Evolutionary conservation across 2,888 invertebrate species (phyloP), one percentile per base, ranked within the genome.

Genomic region (Euproctis similis): DNA sequence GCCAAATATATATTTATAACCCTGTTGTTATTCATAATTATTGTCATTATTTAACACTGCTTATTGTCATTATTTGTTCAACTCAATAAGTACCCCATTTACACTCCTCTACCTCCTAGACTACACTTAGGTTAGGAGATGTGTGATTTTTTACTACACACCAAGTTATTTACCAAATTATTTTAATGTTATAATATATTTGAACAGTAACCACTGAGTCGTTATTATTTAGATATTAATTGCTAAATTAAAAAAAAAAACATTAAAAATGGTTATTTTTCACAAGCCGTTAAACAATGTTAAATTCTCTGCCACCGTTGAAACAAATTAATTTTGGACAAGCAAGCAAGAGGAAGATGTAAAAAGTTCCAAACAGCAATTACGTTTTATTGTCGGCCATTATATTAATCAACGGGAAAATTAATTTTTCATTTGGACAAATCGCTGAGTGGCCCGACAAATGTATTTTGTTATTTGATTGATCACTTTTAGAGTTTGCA

Each of bases 371-470:
- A 67, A 82, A 84, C 78, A 80, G 59, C 84, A 68, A 81, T 84
- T 80, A 84, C 68, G 62, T 73, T 82, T 82, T 77, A 84, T 84
- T 75, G 67, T 75, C 50, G 52, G 53, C 66, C 72, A 81, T 84
- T 81, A 81, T 69, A 82, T 81, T 80, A 84, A 84, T 84, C 82
- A 81, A 80, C 70, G 73, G 73, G 74, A 64, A 80, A 80, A 82
- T 81, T 78, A 80, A 84, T 84, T 81, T 82, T 81, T 81, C 84
- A 81, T 81, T 81, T 71, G 74, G 69, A 81, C 80, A 77, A 82
- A 84, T 84, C 75, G 65, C 70, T 60, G 67, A 68, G 72, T 70
- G 71, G 68, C 67, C 62, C 52, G 34, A 67, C 69, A 68, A 75
- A 77, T 75, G 72, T 71, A 69, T 76, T 72, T 65, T 59, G 59